Evolutionary conservation across 1,140 invertebrate genomes (phyloP).

Genomic region (Rhynchophorus ferrugineus): DNA sequence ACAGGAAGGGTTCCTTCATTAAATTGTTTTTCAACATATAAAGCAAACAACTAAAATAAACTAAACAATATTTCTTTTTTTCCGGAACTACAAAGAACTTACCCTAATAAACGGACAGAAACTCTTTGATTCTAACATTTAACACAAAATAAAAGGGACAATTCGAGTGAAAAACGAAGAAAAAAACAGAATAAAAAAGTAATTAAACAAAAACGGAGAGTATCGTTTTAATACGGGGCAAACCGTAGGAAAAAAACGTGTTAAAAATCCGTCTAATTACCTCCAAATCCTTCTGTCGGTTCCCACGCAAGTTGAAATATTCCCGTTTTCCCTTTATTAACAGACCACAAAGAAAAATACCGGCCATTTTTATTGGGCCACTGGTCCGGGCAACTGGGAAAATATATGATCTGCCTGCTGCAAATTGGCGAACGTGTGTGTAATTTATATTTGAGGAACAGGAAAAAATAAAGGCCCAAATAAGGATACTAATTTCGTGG

Average conservation of each 20-base stretch:
- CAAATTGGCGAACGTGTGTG: background rate
- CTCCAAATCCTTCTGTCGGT: background rate
- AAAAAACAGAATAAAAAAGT: too few relatives aligned
- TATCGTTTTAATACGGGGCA: background rate
- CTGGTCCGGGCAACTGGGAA: background rate
- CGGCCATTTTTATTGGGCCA: background rate
- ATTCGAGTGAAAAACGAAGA: too few relatives aligned
- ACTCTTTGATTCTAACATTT: too few relatives aligned
- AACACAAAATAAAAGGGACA: too few relatives aligned
- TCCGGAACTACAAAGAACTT: too few relatives aligned
- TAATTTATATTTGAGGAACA: background rate
- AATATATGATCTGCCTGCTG: background rate
- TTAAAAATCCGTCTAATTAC: background rate
- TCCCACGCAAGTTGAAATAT: background rate
- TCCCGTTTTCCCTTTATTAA: background rate
- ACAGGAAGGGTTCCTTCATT: too few relatives aligned
- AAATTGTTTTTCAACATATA: too few relatives aligned
- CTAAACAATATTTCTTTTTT: too few relatives aligned
- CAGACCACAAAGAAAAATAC: background rate
- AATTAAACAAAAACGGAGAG: background rate
- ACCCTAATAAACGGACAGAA: too few relatives aligned
- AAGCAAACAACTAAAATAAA: too few relatives aligned
- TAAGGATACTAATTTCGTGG: background rate
- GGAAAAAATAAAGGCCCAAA: background rate
- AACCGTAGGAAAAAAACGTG: background rate